Base-by-base conservation (phyloP, 2,113 vertebrate species). In the Perca schrenkii region DNA sequence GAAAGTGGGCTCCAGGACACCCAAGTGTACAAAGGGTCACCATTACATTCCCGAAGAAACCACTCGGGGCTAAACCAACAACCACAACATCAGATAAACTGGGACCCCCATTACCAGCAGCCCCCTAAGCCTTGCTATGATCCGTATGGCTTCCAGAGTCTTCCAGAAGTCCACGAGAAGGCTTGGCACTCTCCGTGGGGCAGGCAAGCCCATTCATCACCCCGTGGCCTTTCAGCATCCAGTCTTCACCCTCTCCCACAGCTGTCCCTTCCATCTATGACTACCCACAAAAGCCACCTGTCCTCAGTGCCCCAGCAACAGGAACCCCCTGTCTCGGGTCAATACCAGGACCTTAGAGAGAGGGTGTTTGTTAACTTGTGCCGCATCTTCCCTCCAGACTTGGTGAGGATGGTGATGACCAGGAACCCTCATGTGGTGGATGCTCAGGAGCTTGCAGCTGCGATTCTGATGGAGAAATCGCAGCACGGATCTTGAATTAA, bases 381-480 rank as follows among this genome's bases (percentile, higher is more conserved):
- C 83, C 97, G 98, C 93, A 99, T 99, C 94, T 99, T 99, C 80
- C 97, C 98, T 8, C 90, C 96, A 0, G 97, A 99, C 53, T 90
- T 98, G 4, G 98, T 99, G 90, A 95, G 95, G 80, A 86, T 96
- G 2, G 97, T 98, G 61, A 99, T 99, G 98, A 96, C 95, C 66
- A 96, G 96, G 83, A 97, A 99, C 90, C 98, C 98, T 68, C 96
- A 97, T 14, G 56, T 98, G 91, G 96, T 93, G 0, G 98, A 99
- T 2, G 96, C 98, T 86, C 98, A 99, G 93, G 96, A 99, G 87
- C 97, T 99, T 0, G 98, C 98, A 1, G 98, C 98, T 17, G 97
- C 97, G 65, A 99, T 99, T 90, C 88, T 99, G 80, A 92, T 96
- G 84, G 98, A 98, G 85, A 99, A 98, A 87, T 96, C 96, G 3